Evolutionary conservation across 2,888 invertebrate species (phyloP).

Genomic region (Napeogenes sylphis): DNA sequence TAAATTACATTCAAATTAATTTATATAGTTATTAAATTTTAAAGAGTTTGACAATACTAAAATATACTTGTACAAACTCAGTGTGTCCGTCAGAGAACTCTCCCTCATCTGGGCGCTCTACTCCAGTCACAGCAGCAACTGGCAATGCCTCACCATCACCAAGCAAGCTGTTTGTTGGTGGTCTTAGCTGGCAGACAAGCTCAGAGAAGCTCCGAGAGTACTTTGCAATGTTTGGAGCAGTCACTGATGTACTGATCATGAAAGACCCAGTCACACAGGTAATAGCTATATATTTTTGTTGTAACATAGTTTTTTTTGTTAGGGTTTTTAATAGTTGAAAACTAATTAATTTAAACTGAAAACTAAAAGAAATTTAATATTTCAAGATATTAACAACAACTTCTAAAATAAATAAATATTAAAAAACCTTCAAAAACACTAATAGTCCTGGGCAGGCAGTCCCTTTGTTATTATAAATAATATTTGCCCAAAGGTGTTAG

Average conservation of each 20-base stretch:
- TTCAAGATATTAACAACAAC: too few species aligned
- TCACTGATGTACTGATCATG: constrained; percentile 95
- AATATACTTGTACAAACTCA: background rate
- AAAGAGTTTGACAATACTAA: background rate
- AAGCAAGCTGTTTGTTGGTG: constrained; percentile 93
- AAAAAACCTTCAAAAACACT: too few species aligned
- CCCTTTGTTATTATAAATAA: too few species aligned
- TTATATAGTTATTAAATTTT: background rate
- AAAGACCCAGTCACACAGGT: constrained; percentile 96
- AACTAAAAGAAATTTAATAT: too few species aligned
- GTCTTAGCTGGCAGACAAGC: constrained; percentile 95
- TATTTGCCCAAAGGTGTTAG: too few species aligned
- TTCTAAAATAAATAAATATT: too few species aligned
- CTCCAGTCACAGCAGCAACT: constrained; percentile 74
- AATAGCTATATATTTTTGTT: background rate
- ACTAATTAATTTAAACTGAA: too few species aligned
- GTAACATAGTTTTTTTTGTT: too few species aligned
- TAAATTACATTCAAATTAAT: too few species aligned
- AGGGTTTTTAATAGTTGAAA: too few species aligned
- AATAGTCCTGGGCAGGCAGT: too few species aligned
- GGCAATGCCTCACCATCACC: constrained; percentile 79
- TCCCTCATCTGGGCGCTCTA: constrained; percentile 85
- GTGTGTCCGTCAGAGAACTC: constrained; percentile 56
- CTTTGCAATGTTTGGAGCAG: constrained; percentile 94
- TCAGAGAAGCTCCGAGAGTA: constrained; percentile 94